Conservation (phyloP, 2,888 invertebrate species). For the Cyclophora albipunctata region DNA sequence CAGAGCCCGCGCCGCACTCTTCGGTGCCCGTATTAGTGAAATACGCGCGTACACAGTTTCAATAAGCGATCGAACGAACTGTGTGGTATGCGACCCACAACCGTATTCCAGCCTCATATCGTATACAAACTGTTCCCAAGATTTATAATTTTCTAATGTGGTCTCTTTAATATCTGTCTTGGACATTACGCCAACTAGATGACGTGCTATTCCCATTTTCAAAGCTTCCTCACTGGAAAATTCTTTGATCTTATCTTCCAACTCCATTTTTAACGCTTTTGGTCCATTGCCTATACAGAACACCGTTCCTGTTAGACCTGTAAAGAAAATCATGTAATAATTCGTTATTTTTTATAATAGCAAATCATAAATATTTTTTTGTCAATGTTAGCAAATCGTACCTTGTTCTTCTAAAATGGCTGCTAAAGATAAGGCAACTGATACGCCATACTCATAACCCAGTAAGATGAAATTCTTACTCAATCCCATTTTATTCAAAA, state of each 20-base stretch:
- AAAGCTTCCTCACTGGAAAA: constrained; percentile 22
- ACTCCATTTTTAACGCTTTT: constrained; percentile 19
- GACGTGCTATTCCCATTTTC: constrained; percentile 24
- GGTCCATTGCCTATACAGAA: constrained; percentile 37
- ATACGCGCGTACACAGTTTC: constrained; percentile 32
- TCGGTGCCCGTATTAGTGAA: constrained; percentile 20
- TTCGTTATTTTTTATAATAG: background rate
- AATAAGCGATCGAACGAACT: constrained; percentile 34
- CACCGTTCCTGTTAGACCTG: constrained; percentile 35
- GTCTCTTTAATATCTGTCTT: constrained; percentile 8
- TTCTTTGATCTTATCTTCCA: constrained; percentile 21
- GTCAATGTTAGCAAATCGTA: constrained; percentile 11
- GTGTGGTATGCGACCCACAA: constrained; percentile 30
- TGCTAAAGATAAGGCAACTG: constrained; percentile 38
- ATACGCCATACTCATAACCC: constrained; percentile 39
- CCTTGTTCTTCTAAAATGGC: constrained; percentile 39
- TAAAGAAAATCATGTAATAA: background rate
- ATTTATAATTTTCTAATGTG: constrained; percentile 1
- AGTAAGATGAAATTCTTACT: constrained; percentile 32
- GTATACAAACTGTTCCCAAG: constrained; percentile 22
- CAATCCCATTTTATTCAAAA: constrained; percentile 23
- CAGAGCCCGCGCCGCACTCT: constrained; percentile 5
- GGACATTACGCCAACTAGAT: constrained; percentile 24
- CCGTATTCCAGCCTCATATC: constrained; percentile 27
- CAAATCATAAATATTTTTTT: no score